Percentiles rank a stretch among this genome's conserved stretches.
Conservation (phyloP, 2,888 invertebrate species). For the Eulithis prunata region DNA sequence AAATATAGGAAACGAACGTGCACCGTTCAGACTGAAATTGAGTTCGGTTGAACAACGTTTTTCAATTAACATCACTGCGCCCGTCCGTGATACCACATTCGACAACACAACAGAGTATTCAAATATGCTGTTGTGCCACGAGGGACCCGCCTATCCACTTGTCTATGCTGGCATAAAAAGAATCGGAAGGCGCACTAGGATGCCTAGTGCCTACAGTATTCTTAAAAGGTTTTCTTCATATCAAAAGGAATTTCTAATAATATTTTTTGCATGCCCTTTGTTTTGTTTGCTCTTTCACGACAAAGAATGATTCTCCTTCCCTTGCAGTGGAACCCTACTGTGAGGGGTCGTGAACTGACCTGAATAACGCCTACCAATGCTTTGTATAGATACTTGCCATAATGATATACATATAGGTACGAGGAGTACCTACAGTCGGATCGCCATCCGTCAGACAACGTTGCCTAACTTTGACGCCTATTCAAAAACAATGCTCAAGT, state of each 20-base stretch:
- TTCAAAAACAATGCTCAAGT: no score
- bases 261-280: conserved; percentile 2
- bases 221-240: neutral
- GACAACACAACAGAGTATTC: conserved; percentile 55
- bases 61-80: conserved; percentile 68
- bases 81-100: conserved; percentile 45
- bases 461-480: no score
- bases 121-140: conserved; percentile 40
- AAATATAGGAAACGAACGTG: conserved; percentile 21
- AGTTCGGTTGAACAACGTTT: conserved; percentile 61
- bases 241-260: no score
- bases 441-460: no score
- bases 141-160: conserved; percentile 16
- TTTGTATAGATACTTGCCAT: conserved; percentile 1
- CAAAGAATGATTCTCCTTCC: conserved; percentile 38
- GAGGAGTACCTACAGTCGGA: no score
- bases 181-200: conserved; percentile 19
- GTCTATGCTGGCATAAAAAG: conserved; percentile 15
- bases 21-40: conserved; percentile 59
- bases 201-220: conserved; percentile 5
- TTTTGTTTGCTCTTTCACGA: conserved; percentile 30
- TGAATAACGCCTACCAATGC: conserved; percentile 28
- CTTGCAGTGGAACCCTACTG: conserved; percentile 45
- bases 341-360: conserved; percentile 46
- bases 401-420: neutral